These are phyloP conservation scores for Spheniscus mendiculus DNA, from an alignment of 2,113 vertebrate species.

Conservation along the genomic window DNA sequence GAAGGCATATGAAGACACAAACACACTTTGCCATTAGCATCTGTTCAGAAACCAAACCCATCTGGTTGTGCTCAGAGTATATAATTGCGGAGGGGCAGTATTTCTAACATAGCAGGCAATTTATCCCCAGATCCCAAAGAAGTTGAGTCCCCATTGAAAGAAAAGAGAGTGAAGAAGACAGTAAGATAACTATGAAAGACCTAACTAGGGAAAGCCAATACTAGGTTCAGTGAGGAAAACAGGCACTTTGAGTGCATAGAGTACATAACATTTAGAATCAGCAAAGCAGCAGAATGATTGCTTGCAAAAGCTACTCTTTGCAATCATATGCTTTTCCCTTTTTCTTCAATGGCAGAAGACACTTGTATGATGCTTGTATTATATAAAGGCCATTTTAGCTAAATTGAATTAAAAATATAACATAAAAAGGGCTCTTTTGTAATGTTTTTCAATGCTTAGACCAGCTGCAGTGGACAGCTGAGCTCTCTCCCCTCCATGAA, in stretches of 20 bases:
- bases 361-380: background rate
- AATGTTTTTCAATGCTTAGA: background rate
- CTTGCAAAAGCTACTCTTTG: slow-evolving; percentile 41
- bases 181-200: background rate
- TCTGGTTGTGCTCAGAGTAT: background rate
- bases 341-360: slow-evolving; percentile 3
- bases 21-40: slow-evolving; percentile 23
- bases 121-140: background rate
- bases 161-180: background rate
- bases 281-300: slow-evolving; percentile 37
- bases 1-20: slow-evolving; percentile 40
- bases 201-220: background rate
- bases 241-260: background rate
- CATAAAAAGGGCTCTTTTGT: background rate
- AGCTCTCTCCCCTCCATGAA: background rate
- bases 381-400: background rate
- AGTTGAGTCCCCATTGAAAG: slow-evolving; percentile 3
- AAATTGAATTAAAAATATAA: background rate
- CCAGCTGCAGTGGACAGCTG: background rate
- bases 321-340: slow-evolving; percentile 28
- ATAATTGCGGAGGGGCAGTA: background rate
- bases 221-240: background rate
- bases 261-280: background rate
- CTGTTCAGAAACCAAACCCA: background rate
- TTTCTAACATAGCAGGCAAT: background rate